Evolutionary conservation across 2,888 invertebrate genomes (phyloP).

Genomic region (Troglohyphantes excavatus): DNA sequence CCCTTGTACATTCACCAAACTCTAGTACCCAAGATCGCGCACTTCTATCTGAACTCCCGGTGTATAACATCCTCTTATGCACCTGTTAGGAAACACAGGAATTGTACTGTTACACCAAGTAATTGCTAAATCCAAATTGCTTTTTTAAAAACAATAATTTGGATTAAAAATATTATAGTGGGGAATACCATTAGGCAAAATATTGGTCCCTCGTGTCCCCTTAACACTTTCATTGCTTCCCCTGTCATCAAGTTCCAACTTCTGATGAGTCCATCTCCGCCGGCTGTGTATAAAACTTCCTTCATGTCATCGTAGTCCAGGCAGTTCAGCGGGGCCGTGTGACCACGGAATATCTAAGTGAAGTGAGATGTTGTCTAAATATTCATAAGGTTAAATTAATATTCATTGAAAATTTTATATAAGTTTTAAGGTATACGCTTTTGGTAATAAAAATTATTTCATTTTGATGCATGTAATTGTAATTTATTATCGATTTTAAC

Average conservation of each 20-base stretch:
- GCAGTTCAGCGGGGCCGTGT: conserved; percentile 84
- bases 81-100: conserved; percentile 81
- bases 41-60: conserved; percentile 84
- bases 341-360: conserved; percentile 82
- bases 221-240: conserved; percentile 82
- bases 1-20: conserved; percentile 84
- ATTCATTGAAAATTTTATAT: too few relatives aligned
- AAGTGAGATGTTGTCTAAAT: background rate
- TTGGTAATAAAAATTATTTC: too few relatives aligned
- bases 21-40: conserved; percentile 84
- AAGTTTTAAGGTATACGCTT: too few relatives aligned
- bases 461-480: too few relatives aligned
- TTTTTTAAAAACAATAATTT: too few relatives aligned
- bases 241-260: conserved; percentile 84
- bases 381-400: too few relatives aligned
- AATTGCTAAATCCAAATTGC: too few relatives aligned
- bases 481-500: too few relatives aligned
- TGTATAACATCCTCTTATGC: conserved; percentile 84
- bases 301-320: conserved; percentile 83
- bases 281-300: conserved; percentile 83
- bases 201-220: conserved; percentile 83
- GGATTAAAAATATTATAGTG: background rate
- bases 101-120: too few relatives aligned
- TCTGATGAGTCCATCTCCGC: conserved; percentile 83
- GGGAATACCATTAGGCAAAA: conserved; percentile 83